Conservation (phyloP, 2,888 invertebrate genomes). For the Escarpia spicata region DNA sequence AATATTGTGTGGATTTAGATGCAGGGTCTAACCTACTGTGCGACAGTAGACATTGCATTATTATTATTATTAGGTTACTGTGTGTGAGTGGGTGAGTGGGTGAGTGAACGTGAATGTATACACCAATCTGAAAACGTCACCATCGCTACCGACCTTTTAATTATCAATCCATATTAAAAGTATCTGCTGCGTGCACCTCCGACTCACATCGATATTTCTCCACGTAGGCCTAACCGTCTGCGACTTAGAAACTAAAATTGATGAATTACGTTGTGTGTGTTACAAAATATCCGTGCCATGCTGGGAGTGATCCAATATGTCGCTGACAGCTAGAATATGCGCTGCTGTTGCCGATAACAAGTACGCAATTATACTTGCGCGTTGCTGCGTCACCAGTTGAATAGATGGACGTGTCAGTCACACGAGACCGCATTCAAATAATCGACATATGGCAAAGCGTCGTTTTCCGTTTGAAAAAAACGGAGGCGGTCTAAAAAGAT, state of each 20-base stretch:
- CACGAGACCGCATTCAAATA: background rate
- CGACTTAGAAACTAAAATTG: background rate
- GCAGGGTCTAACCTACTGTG: too few relatives aligned
- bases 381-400: background rate
- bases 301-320: background rate
- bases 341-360: background rate
- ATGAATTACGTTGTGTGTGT: background rate
- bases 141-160: background rate
- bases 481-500: background rate
- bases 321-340: background rate
- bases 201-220: background rate
- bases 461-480: background rate
- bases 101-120: too few relatives aligned
- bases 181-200: background rate
- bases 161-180: background rate
- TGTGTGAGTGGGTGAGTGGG: too few relatives aligned
- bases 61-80: too few relatives aligned
- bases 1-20: too few relatives aligned
- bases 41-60: too few relatives aligned
- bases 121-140: too few relatives aligned
- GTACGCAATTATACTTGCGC: background rate
- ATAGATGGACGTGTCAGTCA: background rate
- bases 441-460: background rate
- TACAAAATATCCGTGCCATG: background rate
- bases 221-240: background rate